Conservation (phyloP, 2,797 vertebrate genomes). For the Dendrocincla fuliginosa region DNA sequence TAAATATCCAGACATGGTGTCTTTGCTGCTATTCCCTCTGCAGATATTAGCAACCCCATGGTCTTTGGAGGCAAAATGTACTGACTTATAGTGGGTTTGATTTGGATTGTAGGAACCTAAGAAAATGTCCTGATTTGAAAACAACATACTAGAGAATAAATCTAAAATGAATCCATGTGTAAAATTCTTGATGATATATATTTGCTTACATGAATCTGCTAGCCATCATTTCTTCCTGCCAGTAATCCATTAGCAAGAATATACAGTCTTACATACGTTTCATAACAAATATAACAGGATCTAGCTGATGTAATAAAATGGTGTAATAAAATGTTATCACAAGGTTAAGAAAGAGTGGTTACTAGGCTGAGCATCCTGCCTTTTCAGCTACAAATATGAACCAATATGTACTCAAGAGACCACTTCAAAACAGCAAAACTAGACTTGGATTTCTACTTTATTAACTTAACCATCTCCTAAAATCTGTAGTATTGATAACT, state of each 20-base stretch:
- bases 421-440: neutral
- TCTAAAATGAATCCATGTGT: neutral
- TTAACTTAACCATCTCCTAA: neutral
- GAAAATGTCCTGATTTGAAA: neutral
- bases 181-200: neutral
- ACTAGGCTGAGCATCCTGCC: neutral
- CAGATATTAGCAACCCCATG: neutral
- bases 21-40: constrained; percentile 13
- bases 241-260: neutral
- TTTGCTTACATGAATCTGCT: neutral
- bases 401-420: neutral
- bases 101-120: neutral
- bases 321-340: neutral
- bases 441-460: neutral
- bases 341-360: neutral
- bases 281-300: neutral
- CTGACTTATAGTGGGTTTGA: neutral
- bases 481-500: neutral
- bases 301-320: neutral
- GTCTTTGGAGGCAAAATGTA: neutral
- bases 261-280: neutral
- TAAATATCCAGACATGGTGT: neutral
- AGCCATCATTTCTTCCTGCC: neutral
- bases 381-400: neutral
- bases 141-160: neutral